A percentile compares a stretch with the other conserved stretches of the same genome.
phyloP scores from a whole-genome alignment of 2,797 vertebrate species.

The Poecilia picta region DNA sequence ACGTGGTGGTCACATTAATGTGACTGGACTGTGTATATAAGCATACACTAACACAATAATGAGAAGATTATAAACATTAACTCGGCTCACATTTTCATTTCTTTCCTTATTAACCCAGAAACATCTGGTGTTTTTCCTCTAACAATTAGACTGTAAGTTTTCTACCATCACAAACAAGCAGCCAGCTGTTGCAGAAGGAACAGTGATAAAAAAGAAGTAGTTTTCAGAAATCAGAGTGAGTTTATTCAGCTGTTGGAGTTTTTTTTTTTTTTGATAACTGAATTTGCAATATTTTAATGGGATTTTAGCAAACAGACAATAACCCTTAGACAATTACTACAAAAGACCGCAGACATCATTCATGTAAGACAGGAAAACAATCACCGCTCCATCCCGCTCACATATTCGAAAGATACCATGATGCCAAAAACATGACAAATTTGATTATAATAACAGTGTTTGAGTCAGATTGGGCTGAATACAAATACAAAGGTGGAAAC shows the following conservation, averaged over 20 bases:
- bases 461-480: conserved; percentile 5
- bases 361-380: not conserved
- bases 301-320: conserved; percentile 54
- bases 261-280: not conserved
- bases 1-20: too few species aligned
- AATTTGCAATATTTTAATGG: conserved; percentile 39
- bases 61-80: conserved; percentile 11
- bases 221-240: conserved; percentile 47
- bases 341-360: not conserved
- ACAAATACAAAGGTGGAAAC: conserved; percentile 15
- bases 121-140: conserved; percentile 3
- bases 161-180: conserved; percentile 11
- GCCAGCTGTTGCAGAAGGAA: conserved; percentile 56
- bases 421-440: not conserved
- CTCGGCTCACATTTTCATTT: conserved; percentile 6
- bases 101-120: conserved; percentile 10
- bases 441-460: not conserved
- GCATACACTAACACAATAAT: conserved; percentile 16
- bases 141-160: conserved; percentile 1
- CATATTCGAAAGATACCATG: not conserved
- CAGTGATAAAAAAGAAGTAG: conserved; percentile 42
- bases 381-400: not conserved
- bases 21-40: too few species aligned
- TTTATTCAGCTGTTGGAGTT: too few species aligned
- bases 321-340: conserved; percentile 42